Percentiles rank a stretch among this genome's conserved stretches.
phyloP scores from a whole-genome alignment of 2,888 invertebrate species.

The Pycnomerus fuliginosus region DNA sequence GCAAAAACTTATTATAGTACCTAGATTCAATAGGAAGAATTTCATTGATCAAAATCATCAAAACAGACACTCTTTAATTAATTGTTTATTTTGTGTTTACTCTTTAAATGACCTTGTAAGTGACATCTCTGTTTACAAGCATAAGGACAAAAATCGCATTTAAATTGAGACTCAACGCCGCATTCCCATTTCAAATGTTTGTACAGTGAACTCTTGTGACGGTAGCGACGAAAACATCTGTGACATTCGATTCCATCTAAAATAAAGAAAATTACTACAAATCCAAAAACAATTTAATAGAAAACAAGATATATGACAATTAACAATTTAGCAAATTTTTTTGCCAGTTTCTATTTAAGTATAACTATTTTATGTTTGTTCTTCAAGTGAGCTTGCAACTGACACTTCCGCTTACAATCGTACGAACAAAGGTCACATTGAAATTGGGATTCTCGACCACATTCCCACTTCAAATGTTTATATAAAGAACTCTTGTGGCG shows the following conservation, averaged over 20 bases:
- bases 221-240: slow-evolving; percentile 26
- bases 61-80: too few species aligned
- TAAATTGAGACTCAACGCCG: slow-evolving; percentile 26
- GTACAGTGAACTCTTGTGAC: slow-evolving; percentile 35
- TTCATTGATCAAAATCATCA: too few species aligned
- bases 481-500: slow-evolving; percentile 28
- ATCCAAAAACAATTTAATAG: too few species aligned
- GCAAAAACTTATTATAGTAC: too few species aligned
- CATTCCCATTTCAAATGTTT: slow-evolving; percentile 36
- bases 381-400: too few species aligned
- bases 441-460: slow-evolving; percentile 28
- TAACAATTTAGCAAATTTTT: too few species aligned
- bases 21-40: too few species aligned
- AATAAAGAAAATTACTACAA: slow-evolving; percentile 3
- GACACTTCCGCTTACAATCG: slow-evolving; percentile 26
- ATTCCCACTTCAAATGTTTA: slow-evolving; percentile 28
- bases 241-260: slow-evolving; percentile 8
- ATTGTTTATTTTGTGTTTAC: slow-evolving; percentile 4
- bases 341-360: too few species aligned
- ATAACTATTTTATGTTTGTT: too few species aligned
- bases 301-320: too few species aligned
- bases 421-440: slow-evolving; percentile 25
- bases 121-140: slow-evolving; percentile 27
- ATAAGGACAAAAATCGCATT: slow-evolving; percentile 28
- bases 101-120: slow-evolving; percentile 2